These are phyloP conservation scores for Conus betulinus DNA, from an alignment of 1,140 invertebrate species.

Conservation along the genomic window DNA sequence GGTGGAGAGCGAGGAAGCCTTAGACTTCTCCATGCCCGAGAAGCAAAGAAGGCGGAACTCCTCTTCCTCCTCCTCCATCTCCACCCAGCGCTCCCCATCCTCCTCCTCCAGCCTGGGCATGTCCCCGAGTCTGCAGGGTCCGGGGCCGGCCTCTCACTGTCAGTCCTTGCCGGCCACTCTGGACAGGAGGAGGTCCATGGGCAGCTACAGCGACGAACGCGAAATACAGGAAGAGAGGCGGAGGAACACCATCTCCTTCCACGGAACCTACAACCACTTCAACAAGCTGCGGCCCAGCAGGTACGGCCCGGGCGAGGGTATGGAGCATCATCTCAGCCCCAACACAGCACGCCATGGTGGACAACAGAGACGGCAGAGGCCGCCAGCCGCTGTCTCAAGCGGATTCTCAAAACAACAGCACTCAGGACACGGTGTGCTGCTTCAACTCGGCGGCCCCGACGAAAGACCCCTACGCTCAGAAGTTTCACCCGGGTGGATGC, in stretches of 20 bases:
- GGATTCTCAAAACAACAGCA: slow-evolving; percentile 45
- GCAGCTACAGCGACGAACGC: background rate
- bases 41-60: slow-evolving; percentile 31
- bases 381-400: too few relatives aligned
- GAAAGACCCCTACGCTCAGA: background rate
- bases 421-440: slow-evolving; percentile 66
- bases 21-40: slow-evolving; percentile 65
- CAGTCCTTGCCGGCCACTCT: background rate
- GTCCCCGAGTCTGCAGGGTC: background rate
- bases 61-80: background rate
- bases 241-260: background rate
- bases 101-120: background rate
- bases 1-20: slow-evolving; percentile 54
- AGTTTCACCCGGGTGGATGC: background rate
- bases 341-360: background rate
- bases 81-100: background rate
- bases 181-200: background rate
- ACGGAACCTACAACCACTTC: background rate
- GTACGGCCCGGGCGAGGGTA: background rate
- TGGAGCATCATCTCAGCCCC: background rate
- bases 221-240: background rate
- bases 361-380: too few relatives aligned
- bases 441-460: background rate
- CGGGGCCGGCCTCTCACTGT: background rate
- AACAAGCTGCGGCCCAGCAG: too few relatives aligned